These are phyloP conservation scores for Perithous albicinctus DNA, from an alignment of 2,888 invertebrate genomes.

Conservation along the genomic window DNA sequence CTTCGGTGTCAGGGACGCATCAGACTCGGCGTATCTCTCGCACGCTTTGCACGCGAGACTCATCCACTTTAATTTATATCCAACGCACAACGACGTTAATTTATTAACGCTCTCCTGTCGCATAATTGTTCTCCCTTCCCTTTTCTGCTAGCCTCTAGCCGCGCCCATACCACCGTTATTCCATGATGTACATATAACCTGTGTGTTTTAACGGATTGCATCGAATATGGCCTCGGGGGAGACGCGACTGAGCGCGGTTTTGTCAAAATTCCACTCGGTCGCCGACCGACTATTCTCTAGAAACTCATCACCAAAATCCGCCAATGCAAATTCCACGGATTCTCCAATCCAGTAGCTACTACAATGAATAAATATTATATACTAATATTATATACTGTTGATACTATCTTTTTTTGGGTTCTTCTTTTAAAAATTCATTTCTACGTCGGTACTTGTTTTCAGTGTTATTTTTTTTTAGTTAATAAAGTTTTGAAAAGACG, in stretches of 20 bases:
- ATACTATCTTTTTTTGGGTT: neutral
- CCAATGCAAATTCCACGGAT: slow-evolving; percentile 12
- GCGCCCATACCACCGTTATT: neutral
- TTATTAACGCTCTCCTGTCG: slow-evolving; percentile 55
- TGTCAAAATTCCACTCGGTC: slow-evolving; percentile 41
- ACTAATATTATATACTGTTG: too few species aligned
- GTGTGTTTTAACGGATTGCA: slow-evolving; percentile 46
- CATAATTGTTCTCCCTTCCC: slow-evolving; percentile 57
- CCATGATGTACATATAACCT: neutral
- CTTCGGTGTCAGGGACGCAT: slow-evolving; percentile 53
- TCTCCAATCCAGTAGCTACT: neutral
- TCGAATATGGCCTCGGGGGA: slow-evolving; percentile 11
- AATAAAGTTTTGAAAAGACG: neutral
- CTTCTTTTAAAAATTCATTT: neutral
- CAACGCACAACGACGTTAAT: slow-evolving; percentile 55
- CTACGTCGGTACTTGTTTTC: neutral
- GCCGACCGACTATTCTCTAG: neutral
- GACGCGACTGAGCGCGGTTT: slow-evolving; percentile 14
- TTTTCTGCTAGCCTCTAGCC: neutral
- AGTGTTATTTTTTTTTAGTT: neutral
- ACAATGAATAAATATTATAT: neutral
- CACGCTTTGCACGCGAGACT: slow-evolving; percentile 42
- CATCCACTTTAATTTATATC: slow-evolving; percentile 61
- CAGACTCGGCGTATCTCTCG: slow-evolving; percentile 32
- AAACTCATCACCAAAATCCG: slow-evolving; percentile 17